Base-by-base conservation (phyloP, 2,888 invertebrate genomes). In the Caenorhabditis sp. region DNA sequence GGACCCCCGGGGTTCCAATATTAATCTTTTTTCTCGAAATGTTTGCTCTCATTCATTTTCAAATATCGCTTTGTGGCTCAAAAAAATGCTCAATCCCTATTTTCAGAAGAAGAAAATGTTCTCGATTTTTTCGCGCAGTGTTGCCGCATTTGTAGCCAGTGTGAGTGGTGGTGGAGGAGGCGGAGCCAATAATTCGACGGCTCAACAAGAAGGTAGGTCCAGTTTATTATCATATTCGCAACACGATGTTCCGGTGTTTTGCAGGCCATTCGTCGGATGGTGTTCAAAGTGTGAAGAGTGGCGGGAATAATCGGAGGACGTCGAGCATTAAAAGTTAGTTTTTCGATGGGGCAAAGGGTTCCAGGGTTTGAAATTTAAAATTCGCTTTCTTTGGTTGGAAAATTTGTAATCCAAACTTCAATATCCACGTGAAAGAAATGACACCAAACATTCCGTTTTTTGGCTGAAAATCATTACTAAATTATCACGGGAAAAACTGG, bases 141-240 rank as follows among this genome's bases (percentile, higher is more conserved):
- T 78, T 63, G 73, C 78, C 12, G 73, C 78, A 25, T 76, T 78
- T 52, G 75, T 78, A 21, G 78, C 76, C 8, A 75, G 72, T 12
- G 78, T 70, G 23, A 63, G 67, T 26, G 72, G 72, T 5, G 20
- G 50, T 20, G 50, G 53, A 10, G 36, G 36, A 36, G 36, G n/a
- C n/a, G n/a, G n/a, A n/a, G n/a, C n/a, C 31, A 31, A 31, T 10
- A 31, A 31, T 31, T 4, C 31, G 31, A 10, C 43, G 17, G 7
- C 5, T 8, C 36, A 36, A 36, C 36, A 36, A 10, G 14, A 43
- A 17, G 43, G 17, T 14, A 14, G 14, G 43, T 3, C 43, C 2
- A 17, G 43, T 10, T n/a, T n/a, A n/a, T n/a, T n/a, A n/a, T n/a
- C n/a, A n/a, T n/a, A n/a, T n/a, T n/a, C n/a, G n/a, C n/a, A n/a